Conservation (phyloP, 2,113 vertebrate genomes). For the Gadus chalcogrammus region DNA sequence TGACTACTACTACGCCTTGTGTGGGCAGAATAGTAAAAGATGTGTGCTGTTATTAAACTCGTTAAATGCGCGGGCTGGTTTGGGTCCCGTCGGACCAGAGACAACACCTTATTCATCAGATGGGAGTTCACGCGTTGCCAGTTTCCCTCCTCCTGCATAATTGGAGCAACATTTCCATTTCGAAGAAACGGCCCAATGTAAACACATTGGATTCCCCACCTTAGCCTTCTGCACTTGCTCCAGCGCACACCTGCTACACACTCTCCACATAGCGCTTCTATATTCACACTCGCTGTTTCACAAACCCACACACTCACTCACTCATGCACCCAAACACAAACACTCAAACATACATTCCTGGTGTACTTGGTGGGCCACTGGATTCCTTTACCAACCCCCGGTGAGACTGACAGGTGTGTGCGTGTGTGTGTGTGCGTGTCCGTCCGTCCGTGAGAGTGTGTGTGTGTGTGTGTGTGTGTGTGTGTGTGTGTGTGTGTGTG, state of each 20-base stretch:
- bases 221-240: slow-evolving; percentile 10
- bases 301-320: slow-evolving; percentile 11
- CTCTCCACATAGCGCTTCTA: slow-evolving; percentile 10
- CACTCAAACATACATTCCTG: slow-evolving; percentile 12
- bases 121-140: neutral
- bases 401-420: slow-evolving; percentile 62
- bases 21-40: too few species aligned
- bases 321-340: slow-evolving; percentile 10
- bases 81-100: neutral
- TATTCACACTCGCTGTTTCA: neutral
- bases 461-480: slow-evolving; percentile 16
- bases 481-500: slow-evolving; percentile 28
- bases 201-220: too few species aligned
- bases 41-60: too few species aligned
- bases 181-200: too few species aligned
- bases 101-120: neutral
- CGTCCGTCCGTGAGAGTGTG: neutral
- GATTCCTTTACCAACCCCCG: slow-evolving; percentile 45
- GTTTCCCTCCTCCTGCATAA: neutral
- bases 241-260: slow-evolving; percentile 39
- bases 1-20: neutral
- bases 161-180: too few species aligned
- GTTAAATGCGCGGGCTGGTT: too few species aligned
- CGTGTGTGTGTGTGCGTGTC: slow-evolving; percentile 26
- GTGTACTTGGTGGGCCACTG: slow-evolving; percentile 28